Base-by-base conservation (phyloP, 2,113 vertebrate genomes). In the Engystomops pustulosus region DNA sequence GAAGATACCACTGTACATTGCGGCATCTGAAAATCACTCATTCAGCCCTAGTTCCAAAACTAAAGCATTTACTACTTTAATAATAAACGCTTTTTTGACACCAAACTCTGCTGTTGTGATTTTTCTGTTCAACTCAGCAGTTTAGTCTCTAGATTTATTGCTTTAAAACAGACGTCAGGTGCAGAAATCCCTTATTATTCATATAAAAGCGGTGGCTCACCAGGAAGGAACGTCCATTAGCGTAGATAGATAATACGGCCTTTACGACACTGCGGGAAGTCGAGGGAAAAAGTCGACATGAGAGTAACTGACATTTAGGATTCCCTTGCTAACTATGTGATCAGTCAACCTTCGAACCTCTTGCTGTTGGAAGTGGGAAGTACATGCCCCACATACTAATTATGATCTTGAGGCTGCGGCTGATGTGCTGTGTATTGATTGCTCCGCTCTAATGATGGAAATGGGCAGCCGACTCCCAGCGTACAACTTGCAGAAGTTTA, bases 261-360 rank as follows among this genome's bases (percentile, higher is more conserved):
- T 83, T 83, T 36, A 51, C 44, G 53, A 38, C 81, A 67, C 72
- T 38, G 58, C 44, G 67, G 55, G 27, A 90, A 89, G 80, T 15
- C 55, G 32, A 36, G 0, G 17, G 3, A 67, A 81, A 83, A 88
- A 85, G n/a, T 12, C 49, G 78, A 68, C 17, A 78, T 51, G 79
- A 87, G 67, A 81, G 32, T 3, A 86, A 53, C 67, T 87, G 81
- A 85, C 78, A 87, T 87, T 84, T 87, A 69, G 6, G 18, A 83
- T 86, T 86, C 45, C 72, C 65, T 45, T 10, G 32, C 82, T 88
- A 62, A 79, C 44, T 34, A 65, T 62, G 27, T 82, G 38, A 12
- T 85, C 77, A 87, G 70, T 68, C 44, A 47, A 70, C 55, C 62
- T 88, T 74, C 87, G 72, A 86, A 87, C 25, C 12, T 75, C 12